Evolutionary conservation across 2,113 vertebrate genomes (phyloP).

Genomic region (Microtus montanus): DNA sequence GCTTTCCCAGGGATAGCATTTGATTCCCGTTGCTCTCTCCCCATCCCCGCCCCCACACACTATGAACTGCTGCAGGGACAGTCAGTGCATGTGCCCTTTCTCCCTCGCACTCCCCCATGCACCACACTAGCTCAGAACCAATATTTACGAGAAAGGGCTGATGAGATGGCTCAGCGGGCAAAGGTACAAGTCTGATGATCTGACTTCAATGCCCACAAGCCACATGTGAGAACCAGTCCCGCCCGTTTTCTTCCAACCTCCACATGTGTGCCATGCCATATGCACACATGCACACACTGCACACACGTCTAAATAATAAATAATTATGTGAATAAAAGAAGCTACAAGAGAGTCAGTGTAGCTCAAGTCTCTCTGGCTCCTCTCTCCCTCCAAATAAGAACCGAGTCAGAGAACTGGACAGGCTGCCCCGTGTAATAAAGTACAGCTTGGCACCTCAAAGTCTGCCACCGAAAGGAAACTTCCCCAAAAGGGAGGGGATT

Average conservation of each 20-base stretch:
- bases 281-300: no score
- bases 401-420: neutral
- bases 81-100: neutral
- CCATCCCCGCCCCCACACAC: neutral
- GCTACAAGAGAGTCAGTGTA: neutral
- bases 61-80: neutral
- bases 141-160: neutral
- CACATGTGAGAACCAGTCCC: neutral
- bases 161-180: neutral
- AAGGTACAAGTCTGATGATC: neutral
- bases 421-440: neutral
- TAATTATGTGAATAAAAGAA: neutral
- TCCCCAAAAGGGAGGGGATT: neutral
- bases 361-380: neutral
- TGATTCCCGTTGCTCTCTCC: neutral
- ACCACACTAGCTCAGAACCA: neutral
- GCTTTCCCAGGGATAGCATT: neutral
- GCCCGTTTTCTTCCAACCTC: neutral
- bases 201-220: neutral
- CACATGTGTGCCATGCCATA: neutral
- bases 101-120: neutral
- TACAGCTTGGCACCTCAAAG: conserved; percentile 26
- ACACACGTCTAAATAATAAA: neutral
- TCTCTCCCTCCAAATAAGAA: neutral
- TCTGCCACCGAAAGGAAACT: neutral